Conservation (phyloP, 2,888 invertebrate species). For the Schrankia costaestrigalis region DNA sequence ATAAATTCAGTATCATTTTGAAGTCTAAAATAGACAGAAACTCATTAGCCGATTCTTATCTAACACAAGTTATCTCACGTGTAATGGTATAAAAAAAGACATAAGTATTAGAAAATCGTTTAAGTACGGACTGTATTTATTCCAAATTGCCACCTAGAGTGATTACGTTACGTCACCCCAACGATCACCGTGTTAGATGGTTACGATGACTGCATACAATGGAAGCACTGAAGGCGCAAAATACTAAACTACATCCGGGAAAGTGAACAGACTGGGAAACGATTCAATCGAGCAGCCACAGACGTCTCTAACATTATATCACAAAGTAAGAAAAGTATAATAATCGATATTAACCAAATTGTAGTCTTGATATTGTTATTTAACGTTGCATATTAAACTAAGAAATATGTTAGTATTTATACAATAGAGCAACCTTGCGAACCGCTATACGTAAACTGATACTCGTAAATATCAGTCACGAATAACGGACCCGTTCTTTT, state of each 20-base stretch:
- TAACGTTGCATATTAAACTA: slow-evolving; percentile 15
- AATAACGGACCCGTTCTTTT: slow-evolving; percentile 43
- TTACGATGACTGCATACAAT: slow-evolving; percentile 50
- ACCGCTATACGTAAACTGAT: slow-evolving; percentile 21
- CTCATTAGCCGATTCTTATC: too few relatives aligned
- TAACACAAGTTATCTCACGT: too few relatives aligned
- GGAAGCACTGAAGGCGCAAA: slow-evolving; percentile 48
- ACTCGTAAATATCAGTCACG: slow-evolving; percentile 47
- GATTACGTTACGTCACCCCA: slow-evolving; percentile 49
- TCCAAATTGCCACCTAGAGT: slow-evolving; percentile 38
- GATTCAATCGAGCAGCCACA: slow-evolving; percentile 34
- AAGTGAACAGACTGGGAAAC: slow-evolving; percentile 49
- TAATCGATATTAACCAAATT: slow-evolving; percentile 18
- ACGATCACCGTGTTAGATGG: slow-evolving; percentile 38
- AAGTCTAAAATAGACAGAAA: too few relatives aligned
- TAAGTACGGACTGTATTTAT: slow-evolving; percentile 26
- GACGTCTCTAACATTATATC: slow-evolving; percentile 33
- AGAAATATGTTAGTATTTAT: slow-evolving; percentile 15
- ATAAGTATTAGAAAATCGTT: slow-evolving; percentile 10
- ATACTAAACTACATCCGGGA: slow-evolving; percentile 57
- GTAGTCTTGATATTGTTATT: slow-evolving; percentile 19
- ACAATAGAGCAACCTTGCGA: slow-evolving; percentile 20
- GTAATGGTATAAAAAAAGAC: slow-evolving; percentile 14
- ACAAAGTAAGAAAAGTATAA: slow-evolving; percentile 32
- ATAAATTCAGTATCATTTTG: too few relatives aligned